Base-by-base conservation (phyloP, 2,797 vertebrate genomes). In the Bradypodion pumilum region DNA sequence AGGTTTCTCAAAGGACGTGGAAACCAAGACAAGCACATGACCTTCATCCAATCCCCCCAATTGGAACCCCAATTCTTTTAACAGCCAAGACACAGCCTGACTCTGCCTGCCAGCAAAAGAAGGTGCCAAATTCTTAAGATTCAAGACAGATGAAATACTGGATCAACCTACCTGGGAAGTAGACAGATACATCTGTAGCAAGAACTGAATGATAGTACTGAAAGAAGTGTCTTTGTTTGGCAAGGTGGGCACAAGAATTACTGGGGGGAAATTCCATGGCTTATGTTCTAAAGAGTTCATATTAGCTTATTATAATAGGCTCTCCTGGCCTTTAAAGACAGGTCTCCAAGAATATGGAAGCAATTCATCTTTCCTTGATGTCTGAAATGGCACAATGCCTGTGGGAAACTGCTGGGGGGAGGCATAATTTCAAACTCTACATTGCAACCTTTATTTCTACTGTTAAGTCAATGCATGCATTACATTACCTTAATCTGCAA, bases 331-430 rank as follows among this genome's bases (percentile, higher is more conserved):
- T 85, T 85, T 85, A 80, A 85, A 75, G 25, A 32, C 29, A 75
- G 72, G 62, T 37, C 37, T 68, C 72, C 25, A 74, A 69, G 78
- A 85, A 85, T 80, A 83, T 83, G 72, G 77, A 87, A 83, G 44
- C 52, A 52, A 79, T 83, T 80, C 44, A 68, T 83, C 72, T 80
- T 59, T 46, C 70, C 73, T 80, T 75, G 81, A 87, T 62, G 72
- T 72, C 72, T 63, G 78, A 85, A 62, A 59, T 76, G 73, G 42
- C 44, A 83, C 10, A 70, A 74, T 5, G 19, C 76, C 72, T 68
- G 40, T 65, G 32, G 70, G 85, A 69, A 68, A 75, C 40, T 59
- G 13, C 66, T 62, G 63, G 49, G 32, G 44, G 13, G 65, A 3
- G 5, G 29, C 56, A 70, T 3, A 19, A 42, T 42, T 83, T 60